Conservation (phyloP, 1,140 invertebrate species). For the Sesamia nonagrioides region DNA sequence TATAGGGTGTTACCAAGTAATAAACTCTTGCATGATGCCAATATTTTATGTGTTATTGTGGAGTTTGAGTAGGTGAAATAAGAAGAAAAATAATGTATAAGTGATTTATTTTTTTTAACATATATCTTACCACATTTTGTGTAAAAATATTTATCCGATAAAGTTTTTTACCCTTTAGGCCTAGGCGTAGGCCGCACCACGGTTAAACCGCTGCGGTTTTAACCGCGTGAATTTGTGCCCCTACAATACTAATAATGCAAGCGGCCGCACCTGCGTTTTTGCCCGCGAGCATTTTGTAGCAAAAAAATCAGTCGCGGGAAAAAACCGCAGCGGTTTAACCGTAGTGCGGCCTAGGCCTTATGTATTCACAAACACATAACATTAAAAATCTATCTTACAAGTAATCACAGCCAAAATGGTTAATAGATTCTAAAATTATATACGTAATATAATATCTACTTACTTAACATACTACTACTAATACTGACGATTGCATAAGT, state of each 20-base stretch:
- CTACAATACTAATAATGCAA: too few species aligned
- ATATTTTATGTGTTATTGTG: too few species aligned
- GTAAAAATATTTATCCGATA: background rate
- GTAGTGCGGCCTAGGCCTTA: too few species aligned
- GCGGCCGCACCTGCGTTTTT: too few species aligned
- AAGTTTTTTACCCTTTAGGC: background rate
- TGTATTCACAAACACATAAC: conserved; percentile 12
- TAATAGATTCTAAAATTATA: conserved; percentile 13
- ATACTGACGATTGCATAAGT: conserved; percentile 48
- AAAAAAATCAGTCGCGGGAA: too few species aligned
- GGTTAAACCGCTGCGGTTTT: too few species aligned
- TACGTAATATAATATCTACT: background rate
- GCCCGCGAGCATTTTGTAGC: too few species aligned
- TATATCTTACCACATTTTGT: background rate
- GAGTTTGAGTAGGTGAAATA: background rate
- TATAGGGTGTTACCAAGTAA: too few species aligned
- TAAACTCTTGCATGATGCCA: too few species aligned
- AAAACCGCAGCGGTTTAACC: too few species aligned
- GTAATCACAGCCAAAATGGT: conserved; percentile 63
- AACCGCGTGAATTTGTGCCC: too few species aligned
- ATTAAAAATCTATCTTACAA: conserved; percentile 31
- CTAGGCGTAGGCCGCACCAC: too few species aligned
- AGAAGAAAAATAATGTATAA: background rate
- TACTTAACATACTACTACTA: conserved; percentile 33
- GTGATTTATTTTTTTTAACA: background rate